Base-by-base conservation (phyloP, 2,888 invertebrate species). In the Heliconius erato region DNA sequence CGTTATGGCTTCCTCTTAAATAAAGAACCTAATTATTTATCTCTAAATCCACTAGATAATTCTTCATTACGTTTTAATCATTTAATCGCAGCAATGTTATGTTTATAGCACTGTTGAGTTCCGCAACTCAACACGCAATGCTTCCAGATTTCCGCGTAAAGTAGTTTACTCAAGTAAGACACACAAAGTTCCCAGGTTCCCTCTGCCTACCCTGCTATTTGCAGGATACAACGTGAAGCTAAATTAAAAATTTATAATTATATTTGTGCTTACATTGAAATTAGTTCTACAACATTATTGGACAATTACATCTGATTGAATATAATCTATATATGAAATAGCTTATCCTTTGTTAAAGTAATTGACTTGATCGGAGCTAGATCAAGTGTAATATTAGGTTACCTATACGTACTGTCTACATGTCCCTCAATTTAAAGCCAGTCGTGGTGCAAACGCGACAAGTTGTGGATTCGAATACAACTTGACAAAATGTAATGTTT, bases 241-340 rank as follows among this genome's bases (percentile, higher is more conserved):
- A 11, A n/a, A 54, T 19, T 14, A 54, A 54, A 19, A 54, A 54
- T 1, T 40, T 19, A 54, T n/a, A 3, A 9, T 63, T 63, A 63
- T 63, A 11, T 63, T n/a, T 11, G 63, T 40, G 14, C 7, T 2
- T 35, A 11, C 12, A 23, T n/a, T 35, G 12, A 71, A 32, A 35
- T 35, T 40, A 71, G 44, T 28, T 19, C 6, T 7, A 40, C 32
- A 63, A 59, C 40, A 59, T 63, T 26, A 59, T 76, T n/a, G 63
- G 7, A 5, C 63, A 76, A 76, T 76, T 76, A 76, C 32, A 23
- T 16, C 23, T 59, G 76, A 63, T 76, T 76, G 76, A 76, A 59
- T 76, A 63, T 63, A 59, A 16, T 1, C 76, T 26, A 76, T 76
- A 63, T n/a, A 76, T 63, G 76, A 63, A 76, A 76, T 65, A 65